A percentile compares a stretch with the other conserved stretches of the same genome.
phyloP scores from a whole-genome alignment of 2,797 vertebrate species.

The Mycteria americana region DNA sequence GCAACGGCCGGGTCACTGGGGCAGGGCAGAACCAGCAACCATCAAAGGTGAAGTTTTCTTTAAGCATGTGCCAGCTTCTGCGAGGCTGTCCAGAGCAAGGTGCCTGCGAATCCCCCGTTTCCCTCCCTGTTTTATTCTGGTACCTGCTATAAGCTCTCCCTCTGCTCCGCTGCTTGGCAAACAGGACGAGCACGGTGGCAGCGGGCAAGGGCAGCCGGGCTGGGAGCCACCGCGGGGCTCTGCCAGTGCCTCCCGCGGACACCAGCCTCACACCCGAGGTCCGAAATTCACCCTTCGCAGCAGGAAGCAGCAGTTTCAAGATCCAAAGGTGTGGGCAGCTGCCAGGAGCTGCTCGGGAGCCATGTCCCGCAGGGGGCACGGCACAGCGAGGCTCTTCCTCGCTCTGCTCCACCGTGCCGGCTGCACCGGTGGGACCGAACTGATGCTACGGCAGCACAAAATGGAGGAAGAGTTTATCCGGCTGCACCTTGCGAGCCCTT shows the following conservation, averaged over 20 bases:
- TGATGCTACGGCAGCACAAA: neutral
- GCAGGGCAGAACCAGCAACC: neutral
- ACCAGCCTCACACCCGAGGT: neutral
- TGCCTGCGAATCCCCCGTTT: rapidly evolving
- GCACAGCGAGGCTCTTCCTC: neutral
- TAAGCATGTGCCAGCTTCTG: neutral
- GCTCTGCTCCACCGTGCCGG: neutral
- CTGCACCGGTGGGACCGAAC: neutral
- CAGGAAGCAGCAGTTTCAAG: neutral
- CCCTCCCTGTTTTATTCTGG: neutral
- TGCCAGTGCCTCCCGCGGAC: neutral
- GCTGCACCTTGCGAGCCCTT: neutral
- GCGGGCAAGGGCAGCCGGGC: neutral
- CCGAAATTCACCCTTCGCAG: neutral
- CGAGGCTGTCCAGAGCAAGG: neutral
- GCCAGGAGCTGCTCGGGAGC: neutral
- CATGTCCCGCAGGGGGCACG: rapidly evolving
- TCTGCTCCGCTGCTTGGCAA: neutral
- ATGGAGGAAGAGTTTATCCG: neutral
- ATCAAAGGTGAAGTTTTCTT: neutral
- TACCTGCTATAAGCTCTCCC: neutral
- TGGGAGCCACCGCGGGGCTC: neutral
- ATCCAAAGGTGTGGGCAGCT: neutral
- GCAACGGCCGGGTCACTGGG: neutral
- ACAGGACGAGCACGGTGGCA: neutral